A percentile compares a stretch with the other conserved stretches of the same genome.
Conservation (phyloP, 1,140 invertebrate species). For the Drosophila melanogaster region Release_6_plus_ISO1_MT NT_037436.4:15075501-15076000, state of each 20-base stretch:
- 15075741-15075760: constrained; percentile 86
- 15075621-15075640: constrained; percentile 85
- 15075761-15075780: constrained; percentile 86
- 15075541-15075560: constrained; percentile 80
- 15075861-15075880: constrained; percentile 20
- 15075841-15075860: constrained; percentile 84
- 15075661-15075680: constrained; percentile 90
- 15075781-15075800: constrained; percentile 86
- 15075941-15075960: constrained; percentile 86
- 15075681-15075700: constrained; percentile 90
- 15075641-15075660: constrained; percentile 89
- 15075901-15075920: constrained; percentile 61
- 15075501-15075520: constrained; percentile 85
- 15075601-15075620: constrained; percentile 67
- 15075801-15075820: constrained; percentile 85
- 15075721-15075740: constrained; percentile 77
- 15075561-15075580: constrained; percentile 63
- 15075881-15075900: not conserved
- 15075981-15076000: constrained; percentile 89
- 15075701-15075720: constrained; percentile 85
- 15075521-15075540: constrained; percentile 88
- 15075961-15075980: constrained; percentile 88
- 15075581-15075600: constrained; percentile 55
- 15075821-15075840: constrained; percentile 83
- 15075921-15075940: constrained; percentile 87